Conservation (phyloP, 2,888 invertebrate genomes). For the Aricia artaxerxes region DNA sequence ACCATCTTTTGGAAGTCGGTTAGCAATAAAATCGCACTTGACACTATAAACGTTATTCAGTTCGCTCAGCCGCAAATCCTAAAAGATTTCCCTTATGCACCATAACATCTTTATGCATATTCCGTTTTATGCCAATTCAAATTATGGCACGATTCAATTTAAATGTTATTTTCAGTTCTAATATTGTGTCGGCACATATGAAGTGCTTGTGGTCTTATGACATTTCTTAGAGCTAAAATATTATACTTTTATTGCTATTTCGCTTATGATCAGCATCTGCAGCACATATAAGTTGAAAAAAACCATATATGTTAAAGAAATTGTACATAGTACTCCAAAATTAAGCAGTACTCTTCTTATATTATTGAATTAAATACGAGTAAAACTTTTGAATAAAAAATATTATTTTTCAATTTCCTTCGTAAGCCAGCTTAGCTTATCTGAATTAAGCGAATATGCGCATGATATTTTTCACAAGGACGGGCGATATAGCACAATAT, state of each 20-base stretch:
- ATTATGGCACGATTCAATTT: conserved; percentile 29
- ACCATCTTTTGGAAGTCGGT: not conserved
- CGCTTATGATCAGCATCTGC: not conserved
- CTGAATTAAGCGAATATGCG: not conserved
- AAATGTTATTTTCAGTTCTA: conserved; percentile 28
- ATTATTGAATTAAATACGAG: not conserved
- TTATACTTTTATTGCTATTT: conserved; percentile 4
- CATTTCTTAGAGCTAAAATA: not conserved
- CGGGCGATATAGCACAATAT: not conserved
- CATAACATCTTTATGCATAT: conserved; percentile 31
- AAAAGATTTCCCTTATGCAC: conserved; percentile 30
- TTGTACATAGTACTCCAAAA: not conserved
- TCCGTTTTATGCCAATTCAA: conserved; percentile 28
- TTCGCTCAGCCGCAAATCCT: conserved; percentile 19
- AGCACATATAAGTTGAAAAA: not conserved
- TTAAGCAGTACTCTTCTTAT: not conserved
- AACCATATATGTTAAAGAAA: not conserved
- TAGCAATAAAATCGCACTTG: not conserved
- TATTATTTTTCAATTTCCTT: not conserved
- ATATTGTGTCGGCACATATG: not conserved
- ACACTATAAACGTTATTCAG: not conserved
- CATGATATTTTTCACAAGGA: not conserved
- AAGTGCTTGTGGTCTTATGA: not conserved
- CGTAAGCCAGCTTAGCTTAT: not conserved
- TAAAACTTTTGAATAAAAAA: not conserved